These are phyloP conservation scores for Neomonachus schauinslandi DNA, from an alignment of 2,113 vertebrate genomes.

Conservation along the genomic window DNA sequence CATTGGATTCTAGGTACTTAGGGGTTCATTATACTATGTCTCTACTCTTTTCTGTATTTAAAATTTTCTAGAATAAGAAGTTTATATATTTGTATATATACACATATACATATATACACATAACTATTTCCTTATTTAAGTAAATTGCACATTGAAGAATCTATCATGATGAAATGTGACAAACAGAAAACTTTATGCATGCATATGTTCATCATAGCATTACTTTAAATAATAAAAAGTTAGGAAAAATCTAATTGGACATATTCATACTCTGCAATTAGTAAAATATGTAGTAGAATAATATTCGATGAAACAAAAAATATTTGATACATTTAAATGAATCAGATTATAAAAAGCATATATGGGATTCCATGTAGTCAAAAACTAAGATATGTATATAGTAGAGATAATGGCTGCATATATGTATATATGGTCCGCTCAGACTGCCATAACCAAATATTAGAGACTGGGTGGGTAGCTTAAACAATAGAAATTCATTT, in stretches of 20 bases:
- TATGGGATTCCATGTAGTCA: neutral
- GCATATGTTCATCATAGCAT: neutral
- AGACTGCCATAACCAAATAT: neutral
- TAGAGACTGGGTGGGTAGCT: neutral
- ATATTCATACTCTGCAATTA: neutral
- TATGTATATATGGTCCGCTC: neutral
- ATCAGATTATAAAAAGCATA: neutral
- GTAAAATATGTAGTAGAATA: neutral
- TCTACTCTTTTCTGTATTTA: neutral
- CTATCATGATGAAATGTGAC: neutral
- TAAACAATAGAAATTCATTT: neutral
- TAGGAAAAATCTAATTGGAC: neutral
- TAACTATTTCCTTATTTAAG: neutral
- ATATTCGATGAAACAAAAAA: neutral
- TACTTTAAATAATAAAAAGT: neutral
- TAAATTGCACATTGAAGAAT: neutral
- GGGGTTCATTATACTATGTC: neutral
- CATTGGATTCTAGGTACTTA: neutral
- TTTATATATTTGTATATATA: neutral
- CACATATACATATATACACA: neutral
- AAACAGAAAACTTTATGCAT: neutral
- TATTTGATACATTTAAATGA: neutral
- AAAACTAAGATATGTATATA: neutral
- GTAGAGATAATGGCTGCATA: neutral
- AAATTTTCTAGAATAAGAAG: neutral